Conservation (phyloP, 2,797 vertebrate species). For the Brotula barbata region DNA sequence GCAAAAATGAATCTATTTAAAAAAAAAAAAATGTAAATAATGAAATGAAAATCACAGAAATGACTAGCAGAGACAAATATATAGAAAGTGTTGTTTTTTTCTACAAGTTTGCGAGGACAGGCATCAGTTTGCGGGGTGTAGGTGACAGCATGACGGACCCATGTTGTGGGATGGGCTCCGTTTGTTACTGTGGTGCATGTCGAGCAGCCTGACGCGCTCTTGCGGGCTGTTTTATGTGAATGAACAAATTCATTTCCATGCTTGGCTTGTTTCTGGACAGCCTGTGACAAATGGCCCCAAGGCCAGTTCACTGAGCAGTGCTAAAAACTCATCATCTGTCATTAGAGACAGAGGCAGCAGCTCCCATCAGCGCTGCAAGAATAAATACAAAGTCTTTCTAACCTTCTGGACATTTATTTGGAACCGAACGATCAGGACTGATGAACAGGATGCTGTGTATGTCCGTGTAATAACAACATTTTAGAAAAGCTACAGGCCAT, state of each 20-base stretch:
- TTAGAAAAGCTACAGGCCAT: no score
- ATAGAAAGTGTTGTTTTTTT: not conserved
- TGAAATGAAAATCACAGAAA: not conserved
- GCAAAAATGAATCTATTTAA: not conserved
- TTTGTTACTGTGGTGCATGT: slow-evolving; percentile 52
- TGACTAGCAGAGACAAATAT: not conserved
- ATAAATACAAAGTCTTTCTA: no score
- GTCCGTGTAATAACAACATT: no score
- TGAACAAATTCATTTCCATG: slow-evolving; percentile 79
- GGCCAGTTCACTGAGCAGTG: slow-evolving; percentile 58
- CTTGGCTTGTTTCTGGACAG: slow-evolving; percentile 74
- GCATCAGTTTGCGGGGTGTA: not conserved
- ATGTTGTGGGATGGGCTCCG: slow-evolving; percentile 1
- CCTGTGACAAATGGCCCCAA: slow-evolving; percentile 71
- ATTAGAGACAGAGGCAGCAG: slow-evolving; percentile 45
- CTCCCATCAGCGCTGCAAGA: not conserved
- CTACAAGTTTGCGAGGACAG: not conserved
- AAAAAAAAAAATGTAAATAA: no score
- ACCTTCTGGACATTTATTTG: no score
- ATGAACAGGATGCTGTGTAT: no score
- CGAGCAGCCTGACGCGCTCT: slow-evolving; percentile 33
- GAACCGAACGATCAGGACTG: no score
- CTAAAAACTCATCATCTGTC: slow-evolving; percentile 70
- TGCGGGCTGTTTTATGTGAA: slow-evolving; percentile 68
- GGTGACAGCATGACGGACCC: no score